Base-by-base conservation (phyloP, 2,113 vertebrate genomes). In the Tetrao urogallus region DNA sequence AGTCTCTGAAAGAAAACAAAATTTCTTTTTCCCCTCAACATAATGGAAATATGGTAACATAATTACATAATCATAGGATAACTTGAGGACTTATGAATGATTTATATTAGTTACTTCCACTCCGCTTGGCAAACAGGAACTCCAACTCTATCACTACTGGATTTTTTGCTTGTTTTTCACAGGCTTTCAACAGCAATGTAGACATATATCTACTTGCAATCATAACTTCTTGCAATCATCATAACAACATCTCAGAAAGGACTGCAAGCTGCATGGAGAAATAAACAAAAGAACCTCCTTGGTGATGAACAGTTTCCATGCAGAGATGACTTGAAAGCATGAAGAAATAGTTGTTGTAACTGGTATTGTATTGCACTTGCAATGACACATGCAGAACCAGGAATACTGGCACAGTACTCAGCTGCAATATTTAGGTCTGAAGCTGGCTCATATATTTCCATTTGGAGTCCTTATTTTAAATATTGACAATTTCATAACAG, bases 1-100 rank as follows among this genome's bases (percentile, higher is more conserved):
- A 99, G 97, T 95, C 98, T 99, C 99, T 99, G 96, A 88, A 97
- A 94, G 97, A 96, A 32, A 36, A 13, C 21, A 74, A 74, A 8
- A 38, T 27, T 20, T n/a, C 25, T 25, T n/a, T 42, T 27, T 16
- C 38, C 30, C 50, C 34, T 54, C 56, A 36, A 61, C 50, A 66
- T 42, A 72, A 57, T 42, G 8, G 42, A 47, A 82, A 84, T 88
- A 85, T 32, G 89, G 16, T 38, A 56, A 25, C 48, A 70, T 18
- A 20, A 36, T 40, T 64, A 58, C 56, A 58, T 32, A n/a, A n/a
- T 21, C 30, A 28, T 7, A 40, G 7, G 25, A 40, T 34, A 73
- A 81, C 7, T 73, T 50, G 16, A 85, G 13, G 13, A 67, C 19
- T n/a, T 36, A 28, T 34, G 36, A 14, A 40, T 56, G 40, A 71